Base-by-base conservation (phyloP, 1,140 invertebrate species). In the Octopus bimaculoides region DNA sequence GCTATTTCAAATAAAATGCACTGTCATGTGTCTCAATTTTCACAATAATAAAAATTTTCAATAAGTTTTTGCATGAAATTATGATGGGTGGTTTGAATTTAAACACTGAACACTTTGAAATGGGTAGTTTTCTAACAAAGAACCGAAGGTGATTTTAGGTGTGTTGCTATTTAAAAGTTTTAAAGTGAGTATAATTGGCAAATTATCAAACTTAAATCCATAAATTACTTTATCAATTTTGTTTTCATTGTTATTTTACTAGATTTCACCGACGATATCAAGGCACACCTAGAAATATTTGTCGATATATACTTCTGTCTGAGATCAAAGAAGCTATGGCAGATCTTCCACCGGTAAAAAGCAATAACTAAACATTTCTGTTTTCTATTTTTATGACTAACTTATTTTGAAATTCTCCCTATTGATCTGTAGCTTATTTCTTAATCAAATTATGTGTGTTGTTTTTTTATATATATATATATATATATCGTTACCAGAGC, bases 281-380 rank as follows among this genome's bases (percentile, higher is more conserved):
- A 83, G 93, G 92, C 9, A 91, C 94, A 20, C 95, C 95, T 4
- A 89, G 92, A 56, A 95, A 94, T 87, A 93, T 96, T 82, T 91
- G 93, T 52, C 90, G 95, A 54, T 95, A 97, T 88, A 93, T 97
- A 75, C 91, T 96, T 73, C 88, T 97, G 4, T 95, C 94, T 0
- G 95, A 96, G 85, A 92, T 95, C 54, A 95, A 94, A 87, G 94
- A 95, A 84, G 91, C 94, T 12, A 92, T 91, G 53, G 89, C 92
- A 52, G 90, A 91, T 54, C 83, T 93, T 77, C 91, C 92, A 56
- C 89, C 92, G 81, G 93, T 88, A 80, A 84, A 82, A 82, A 71
- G 17, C 66, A 12, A n/a, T 41, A 41, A 41, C 26, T 41, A 41
- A 41, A 41, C 26, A 41, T 41, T 41, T 41, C 26, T 1, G 26